Evolutionary conservation across 2,113 vertebrate genomes (phyloP), one percentile per base, ranked within the genome.

Genomic region (Podiceps cristatus): DNA sequence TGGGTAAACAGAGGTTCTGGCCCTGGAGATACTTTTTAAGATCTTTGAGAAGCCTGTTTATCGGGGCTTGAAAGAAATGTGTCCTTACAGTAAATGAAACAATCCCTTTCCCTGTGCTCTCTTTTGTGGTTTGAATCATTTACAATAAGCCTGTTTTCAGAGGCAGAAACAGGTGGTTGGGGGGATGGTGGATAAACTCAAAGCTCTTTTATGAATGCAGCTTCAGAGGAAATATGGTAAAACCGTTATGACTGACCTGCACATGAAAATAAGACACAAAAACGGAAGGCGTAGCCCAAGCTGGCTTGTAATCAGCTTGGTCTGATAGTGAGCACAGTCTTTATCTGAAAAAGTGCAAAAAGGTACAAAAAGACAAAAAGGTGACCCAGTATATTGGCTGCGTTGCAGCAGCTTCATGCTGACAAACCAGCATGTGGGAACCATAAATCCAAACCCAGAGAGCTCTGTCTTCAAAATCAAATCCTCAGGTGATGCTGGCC

Each of bases 101-200:
- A 40, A 96, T 91, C 62, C 37, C n/a, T 95, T 96, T 96, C 86
- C 86, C 88, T 92, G 29, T 69, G 31, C 40, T 95, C 66, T 95
- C 93, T 52, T 97, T 95, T 98, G 92, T 95, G 92, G 72, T 97
- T 98, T 97, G 96, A 97, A 82, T 93, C 20, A 72, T 80, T 93
- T 95, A 74, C 82, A 97, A 95, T 94, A 94, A 92, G 63, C 68
- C 66, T 93, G 45, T 97, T 97, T 96, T 95, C 77, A 95, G 63
- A 94, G 72, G 8, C 27, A 37, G 94, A 95, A 97, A 90, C 69
- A 83, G 92, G 95, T 95, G 94, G 53, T 40, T 83, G 47, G 20
- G 24, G 6, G 49, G 40, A 17, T 13, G 44, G 16, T 52, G 45
- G 42, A 37, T 88, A 73, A 86, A 73, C n/a, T 79, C 78, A 95